Conservation (phyloP, 2,888 invertebrate species). For the Andrena dorsata region DNA sequence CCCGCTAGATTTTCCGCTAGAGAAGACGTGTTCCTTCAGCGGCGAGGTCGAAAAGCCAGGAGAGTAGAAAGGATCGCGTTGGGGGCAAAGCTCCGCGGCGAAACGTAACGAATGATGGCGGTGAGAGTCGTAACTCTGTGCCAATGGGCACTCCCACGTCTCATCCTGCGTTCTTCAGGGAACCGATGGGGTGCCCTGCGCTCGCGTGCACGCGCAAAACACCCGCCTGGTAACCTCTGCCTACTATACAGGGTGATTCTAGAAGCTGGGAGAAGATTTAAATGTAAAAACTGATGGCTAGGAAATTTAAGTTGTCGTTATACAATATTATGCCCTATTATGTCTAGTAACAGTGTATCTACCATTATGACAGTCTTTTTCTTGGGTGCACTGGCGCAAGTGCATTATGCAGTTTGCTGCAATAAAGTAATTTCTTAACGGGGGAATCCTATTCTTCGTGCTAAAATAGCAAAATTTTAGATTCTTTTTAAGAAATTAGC, state of each 20-base stretch:
- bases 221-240: conserved; percentile 21
- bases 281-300: too few relatives aligned
- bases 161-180: conserved; percentile 60
- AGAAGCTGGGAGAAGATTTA: too few relatives aligned
- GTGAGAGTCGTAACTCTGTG: conserved; percentile 77
- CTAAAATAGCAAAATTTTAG: too few relatives aligned
- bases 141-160: conserved; percentile 79
- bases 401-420: too few relatives aligned
- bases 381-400: too few relatives aligned
- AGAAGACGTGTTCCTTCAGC: conserved; percentile 48
- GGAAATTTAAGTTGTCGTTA: too few relatives aligned
- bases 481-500: too few relatives aligned
- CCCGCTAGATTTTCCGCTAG: conserved; percentile 7
- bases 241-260: background rate
- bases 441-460: too few relatives aligned
- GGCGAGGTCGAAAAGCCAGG: conserved; percentile 52
- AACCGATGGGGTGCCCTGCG: conserved; percentile 45
- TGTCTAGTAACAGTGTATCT: too few relatives aligned
- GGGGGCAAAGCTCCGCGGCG: conserved; percentile 60
- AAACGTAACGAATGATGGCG: conserved; percentile 78
- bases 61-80: conserved; percentile 28
- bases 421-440: too few relatives aligned
- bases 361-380: too few relatives aligned
- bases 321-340: too few relatives aligned
- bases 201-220: conserved; percentile 52